These are phyloP conservation scores for Halictus quadricinctus DNA, from an alignment of 2,888 invertebrate genomes.

Conservation along the genomic window DNA sequence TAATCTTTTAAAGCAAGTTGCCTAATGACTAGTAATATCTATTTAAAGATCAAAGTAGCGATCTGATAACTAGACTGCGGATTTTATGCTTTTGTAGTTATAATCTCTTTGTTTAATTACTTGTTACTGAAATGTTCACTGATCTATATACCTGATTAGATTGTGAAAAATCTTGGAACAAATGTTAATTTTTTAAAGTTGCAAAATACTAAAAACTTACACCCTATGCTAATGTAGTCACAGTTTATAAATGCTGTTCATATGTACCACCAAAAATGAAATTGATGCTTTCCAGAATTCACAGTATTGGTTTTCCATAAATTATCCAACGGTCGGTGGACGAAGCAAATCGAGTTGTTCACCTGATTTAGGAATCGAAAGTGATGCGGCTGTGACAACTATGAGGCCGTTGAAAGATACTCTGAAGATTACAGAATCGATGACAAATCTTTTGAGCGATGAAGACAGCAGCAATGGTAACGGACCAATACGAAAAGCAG, in stretches of 20 bases:
- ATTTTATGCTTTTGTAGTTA: neutral
- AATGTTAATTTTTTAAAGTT: too few relatives aligned
- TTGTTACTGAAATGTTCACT: too few relatives aligned
- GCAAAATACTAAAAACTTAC: neutral
- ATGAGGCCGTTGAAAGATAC: constrained; percentile 79
- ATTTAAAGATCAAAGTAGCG: neutral
- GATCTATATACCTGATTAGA: neutral
- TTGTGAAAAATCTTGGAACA: neutral
- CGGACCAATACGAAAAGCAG: constrained; percentile 71
- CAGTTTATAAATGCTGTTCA: neutral
- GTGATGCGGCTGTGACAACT: constrained; percentile 84
- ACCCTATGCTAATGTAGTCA: neutral
- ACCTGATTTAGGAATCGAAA: constrained; percentile 95
- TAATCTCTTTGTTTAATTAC: too few relatives aligned
- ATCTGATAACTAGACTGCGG: neutral
- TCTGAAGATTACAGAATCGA: constrained; percentile 80
- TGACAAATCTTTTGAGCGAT: constrained; percentile 80
- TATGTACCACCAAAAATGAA: neutral
- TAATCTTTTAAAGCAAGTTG: neutral
- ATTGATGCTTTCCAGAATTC: constrained; percentile 69
- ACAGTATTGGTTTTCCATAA: constrained; percentile 78
- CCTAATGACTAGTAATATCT: neutral
- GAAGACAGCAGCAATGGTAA: constrained; percentile 74
- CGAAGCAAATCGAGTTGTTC: constrained; percentile 84
- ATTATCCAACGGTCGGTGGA: constrained; percentile 74